A percentile compares a stretch with the other conserved stretches of the same genome.
These are phyloP conservation scores for Coleophora deauratella DNA, from an alignment of 2,888 invertebrate species.

Conservation along the genomic window DNA sequence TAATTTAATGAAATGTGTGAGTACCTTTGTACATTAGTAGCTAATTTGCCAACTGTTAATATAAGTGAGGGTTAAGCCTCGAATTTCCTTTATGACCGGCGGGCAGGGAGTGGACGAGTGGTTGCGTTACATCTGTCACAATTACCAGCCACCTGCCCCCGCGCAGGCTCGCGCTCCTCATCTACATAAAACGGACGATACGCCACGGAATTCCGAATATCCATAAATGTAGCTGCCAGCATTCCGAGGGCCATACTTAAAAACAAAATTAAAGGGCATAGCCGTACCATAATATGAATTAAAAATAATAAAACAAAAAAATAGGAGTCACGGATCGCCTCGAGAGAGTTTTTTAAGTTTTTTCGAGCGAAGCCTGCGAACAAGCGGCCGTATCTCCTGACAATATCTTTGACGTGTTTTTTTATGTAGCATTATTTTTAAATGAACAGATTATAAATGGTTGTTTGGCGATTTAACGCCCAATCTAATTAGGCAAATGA, in stretches of 20 bases:
- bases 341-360: slow-evolving; percentile 62
- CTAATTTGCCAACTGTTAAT: slow-evolving; percentile 14
- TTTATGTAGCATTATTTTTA: slow-evolving; percentile 71
- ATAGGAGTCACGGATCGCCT: slow-evolving; percentile 73
- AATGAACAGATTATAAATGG: slow-evolving; percentile 73
- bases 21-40: slow-evolving; percentile 5
- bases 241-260: slow-evolving; percentile 72
- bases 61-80: no score
- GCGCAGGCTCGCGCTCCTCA: slow-evolving; percentile 28
- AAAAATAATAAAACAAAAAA: slow-evolving; percentile 74
- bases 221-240: slow-evolving; percentile 72
- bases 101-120: slow-evolving; percentile 1
- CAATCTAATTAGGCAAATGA: slow-evolving; percentile 74
- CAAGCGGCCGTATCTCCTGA: slow-evolving; percentile 63
- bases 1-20: neutral
- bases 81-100: slow-evolving; percentile 6
- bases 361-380: slow-evolving; percentile 65
- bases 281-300: slow-evolving; percentile 74
- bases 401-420: slow-evolving; percentile 74
- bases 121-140: slow-evolving; percentile 53
- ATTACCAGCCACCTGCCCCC: slow-evolving; percentile 36
- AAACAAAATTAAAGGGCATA: slow-evolving; percentile 75
- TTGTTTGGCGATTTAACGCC: slow-evolving; percentile 74
- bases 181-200: slow-evolving; percentile 66
- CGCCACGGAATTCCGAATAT: slow-evolving; percentile 68